Evolutionary conservation across 1,140 invertebrate species (phyloP).

Genomic region (Cydia amplana): DNA sequence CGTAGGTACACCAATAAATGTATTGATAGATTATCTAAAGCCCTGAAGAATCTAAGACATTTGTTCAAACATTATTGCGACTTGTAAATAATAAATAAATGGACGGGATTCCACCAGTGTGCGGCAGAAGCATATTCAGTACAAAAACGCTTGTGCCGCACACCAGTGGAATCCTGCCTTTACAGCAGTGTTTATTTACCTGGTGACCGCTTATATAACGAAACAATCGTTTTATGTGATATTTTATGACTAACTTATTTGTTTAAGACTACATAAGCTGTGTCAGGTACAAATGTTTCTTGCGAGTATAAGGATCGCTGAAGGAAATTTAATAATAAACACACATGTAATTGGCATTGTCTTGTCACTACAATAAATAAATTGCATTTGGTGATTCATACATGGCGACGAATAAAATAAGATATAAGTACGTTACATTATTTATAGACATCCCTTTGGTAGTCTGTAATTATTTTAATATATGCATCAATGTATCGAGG

Average conservation of each 20-base stretch:
- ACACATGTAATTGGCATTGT: slow-evolving; percentile 47
- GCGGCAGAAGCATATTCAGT: too few species aligned
- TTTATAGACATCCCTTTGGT: background rate
- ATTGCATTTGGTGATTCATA: slow-evolving; percentile 25
- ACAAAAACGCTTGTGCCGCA: too few species aligned
- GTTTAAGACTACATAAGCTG: background rate
- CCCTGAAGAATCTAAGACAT: background rate
- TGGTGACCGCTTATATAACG: too few species aligned
- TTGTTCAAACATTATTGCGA: background rate
- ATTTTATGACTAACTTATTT: background rate
- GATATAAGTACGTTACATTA: slow-evolving; percentile 7
- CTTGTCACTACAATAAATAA: slow-evolving; percentile 36
- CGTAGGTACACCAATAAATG: too few species aligned
- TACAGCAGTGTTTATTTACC: too few species aligned
- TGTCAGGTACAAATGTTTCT: background rate
- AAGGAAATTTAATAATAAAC: slow-evolving; percentile 45
- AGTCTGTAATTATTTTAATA: slow-evolving; percentile 7
- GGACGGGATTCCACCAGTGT: too few species aligned
- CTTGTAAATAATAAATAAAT: too few species aligned
- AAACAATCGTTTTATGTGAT: too few species aligned
- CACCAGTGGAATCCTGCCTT: too few species aligned
- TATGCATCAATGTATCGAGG: background rate
- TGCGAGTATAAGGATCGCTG: slow-evolving; percentile 42
- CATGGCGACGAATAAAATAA: slow-evolving; percentile 22
- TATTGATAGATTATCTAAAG: too few species aligned